Conservation (phyloP, 2,113 vertebrate genomes). For the Bagarius yarrelli region DNA sequence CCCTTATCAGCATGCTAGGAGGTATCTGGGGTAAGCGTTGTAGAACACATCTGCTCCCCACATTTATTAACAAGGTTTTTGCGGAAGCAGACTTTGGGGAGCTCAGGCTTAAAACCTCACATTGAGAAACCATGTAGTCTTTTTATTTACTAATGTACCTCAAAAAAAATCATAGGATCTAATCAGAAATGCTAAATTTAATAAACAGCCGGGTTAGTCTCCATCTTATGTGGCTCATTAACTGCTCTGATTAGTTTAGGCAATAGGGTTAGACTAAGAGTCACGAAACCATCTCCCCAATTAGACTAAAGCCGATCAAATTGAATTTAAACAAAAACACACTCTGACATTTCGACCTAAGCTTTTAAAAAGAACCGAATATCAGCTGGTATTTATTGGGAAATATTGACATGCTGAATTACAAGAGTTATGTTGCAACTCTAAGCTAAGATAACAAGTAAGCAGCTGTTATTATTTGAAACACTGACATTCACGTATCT, state of each 20-base stretch:
- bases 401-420: neutral
- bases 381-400: neutral
- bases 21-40: neutral
- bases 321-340: conserved; percentile 2
- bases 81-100: neutral
- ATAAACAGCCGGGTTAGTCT: conserved; percentile 7
- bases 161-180: conserved; percentile 6
- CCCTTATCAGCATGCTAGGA: neutral
- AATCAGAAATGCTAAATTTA: conserved; percentile 13
- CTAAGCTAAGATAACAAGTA: neutral
- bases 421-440: neutral
- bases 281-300: conserved; percentile 13
- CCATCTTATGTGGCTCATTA: neutral
- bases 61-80: neutral
- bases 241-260: conserved; percentile 16
- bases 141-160: neutral
- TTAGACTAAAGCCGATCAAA: conserved; percentile 6
- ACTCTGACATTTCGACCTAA: neutral
- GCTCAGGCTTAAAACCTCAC: neutral
- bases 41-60: conserved; percentile 25
- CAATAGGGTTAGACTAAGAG: conserved; percentile 24
- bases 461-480: neutral
- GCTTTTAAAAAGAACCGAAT: neutral
- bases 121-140: neutral
- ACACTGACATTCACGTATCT: too few relatives aligned